Evolutionary conservation across 37 sponge, comb jelly and placozoan genomes (phyloP), one percentile per base, ranked within the genome.

Genomic region (Axinella damicornis): DNA sequence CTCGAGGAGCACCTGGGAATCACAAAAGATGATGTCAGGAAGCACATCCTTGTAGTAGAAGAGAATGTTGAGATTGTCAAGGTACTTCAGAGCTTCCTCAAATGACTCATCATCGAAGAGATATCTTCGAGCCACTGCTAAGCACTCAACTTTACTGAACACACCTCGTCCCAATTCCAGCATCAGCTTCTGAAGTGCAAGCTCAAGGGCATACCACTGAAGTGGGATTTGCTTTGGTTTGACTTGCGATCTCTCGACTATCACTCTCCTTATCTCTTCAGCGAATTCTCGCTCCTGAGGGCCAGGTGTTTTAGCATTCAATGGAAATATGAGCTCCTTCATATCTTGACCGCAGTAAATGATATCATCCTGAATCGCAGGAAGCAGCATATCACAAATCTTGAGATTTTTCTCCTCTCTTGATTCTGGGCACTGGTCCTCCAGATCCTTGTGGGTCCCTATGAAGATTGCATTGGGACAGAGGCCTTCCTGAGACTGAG

Each of bases 371-470:
- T 66, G n/a, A 1, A 17, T 24, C 19, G 30, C 33, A 5, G 33
- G 19, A 5, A 34, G 1, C 1, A 66, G 67, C 18, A 30, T 25
- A 2, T 66, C 30, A 25, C 1, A 17, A 19, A 66, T 1, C 17
- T 20, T 66, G 16, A 17, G 30, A 33, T 66, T 66, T 33, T 66
- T 66, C 28, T 25, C 67, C 24, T 66, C 28, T 66, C 28, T 66
- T 30, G 24, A 25, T 24, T 66, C 67, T 34, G 33, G 17, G 24
- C 67, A 66, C 28, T 66, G n/a, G 33, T 24, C 2, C 19, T 27
- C 67, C 16, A 66, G 67, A 24, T 66, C 67, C 67, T 66, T 24
- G 24, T 66, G 67, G 1, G 67, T 66, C 28, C 67, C 67, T 25
- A 66, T 25, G 33, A 66, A 30, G 33, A 66, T 2, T 1, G 33